Conservation (phyloP, 2,113 vertebrate species). For the Rhineura floridana region DNA sequence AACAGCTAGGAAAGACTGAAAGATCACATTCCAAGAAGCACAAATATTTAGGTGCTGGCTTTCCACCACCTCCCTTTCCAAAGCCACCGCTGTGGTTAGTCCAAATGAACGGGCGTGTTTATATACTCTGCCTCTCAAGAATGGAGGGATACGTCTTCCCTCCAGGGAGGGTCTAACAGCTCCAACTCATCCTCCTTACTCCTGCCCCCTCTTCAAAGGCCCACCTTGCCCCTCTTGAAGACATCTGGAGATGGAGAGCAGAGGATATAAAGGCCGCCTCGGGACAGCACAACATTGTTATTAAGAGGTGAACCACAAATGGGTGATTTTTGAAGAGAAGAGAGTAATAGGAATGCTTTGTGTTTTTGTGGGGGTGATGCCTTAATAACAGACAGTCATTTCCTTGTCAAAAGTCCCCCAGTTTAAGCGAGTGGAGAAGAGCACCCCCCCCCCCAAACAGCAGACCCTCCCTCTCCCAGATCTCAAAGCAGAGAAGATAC, state of each 20-base stretch:
- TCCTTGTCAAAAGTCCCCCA: slow-evolving; percentile 44
- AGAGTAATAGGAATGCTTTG: slow-evolving; percentile 29
- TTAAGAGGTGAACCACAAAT: slow-evolving; percentile 41
- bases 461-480: slow-evolving; percentile 42
- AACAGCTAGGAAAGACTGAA: neutral
- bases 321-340: slow-evolving; percentile 29
- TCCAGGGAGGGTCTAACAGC: slow-evolving; percentile 26
- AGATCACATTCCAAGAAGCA: slow-evolving; percentile 51
- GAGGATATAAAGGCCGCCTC: slow-evolving; percentile 26
- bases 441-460: slow-evolving; percentile 31
- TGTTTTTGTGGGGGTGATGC: slow-evolving; percentile 70
- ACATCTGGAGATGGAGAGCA: slow-evolving; percentile 35
- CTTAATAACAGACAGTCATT: slow-evolving; percentile 69
- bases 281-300: slow-evolving; percentile 8
- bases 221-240: slow-evolving; percentile 18
- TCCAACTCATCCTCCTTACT: neutral
- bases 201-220: neutral
- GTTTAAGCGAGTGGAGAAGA: slow-evolving; percentile 34
- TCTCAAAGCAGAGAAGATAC: neutral
- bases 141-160: neutral
- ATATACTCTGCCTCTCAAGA: slow-evolving; percentile 32
- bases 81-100: slow-evolving; percentile 45
- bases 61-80: neutral
- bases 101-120: slow-evolving; percentile 54
- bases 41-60: slow-evolving; percentile 21